Evolutionary conservation across 2,888 invertebrate genomes (phyloP).

Genomic region (Odontocolon sp.): DNA sequence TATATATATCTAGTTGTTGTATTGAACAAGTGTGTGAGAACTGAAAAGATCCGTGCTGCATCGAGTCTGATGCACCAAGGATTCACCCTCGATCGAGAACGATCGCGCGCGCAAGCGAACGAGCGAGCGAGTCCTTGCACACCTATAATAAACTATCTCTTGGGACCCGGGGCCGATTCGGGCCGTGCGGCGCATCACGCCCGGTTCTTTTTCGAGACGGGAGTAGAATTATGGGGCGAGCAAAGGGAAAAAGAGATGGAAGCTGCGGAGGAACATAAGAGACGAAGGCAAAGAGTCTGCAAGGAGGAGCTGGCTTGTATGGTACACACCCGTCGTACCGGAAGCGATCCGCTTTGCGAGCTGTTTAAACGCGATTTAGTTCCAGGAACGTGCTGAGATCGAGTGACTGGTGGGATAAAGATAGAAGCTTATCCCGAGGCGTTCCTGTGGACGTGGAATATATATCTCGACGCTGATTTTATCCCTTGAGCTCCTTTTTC

Average conservation of each 20-base stretch:
- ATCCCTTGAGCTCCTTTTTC: conserved; percentile 50
- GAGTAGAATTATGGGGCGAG: conserved; percentile 57
- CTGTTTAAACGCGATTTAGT: conserved; percentile 60
- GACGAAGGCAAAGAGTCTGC: neutral
- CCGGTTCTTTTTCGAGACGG: conserved; percentile 41
- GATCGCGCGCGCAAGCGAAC: conserved; percentile 8
- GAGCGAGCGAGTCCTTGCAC: conserved; percentile 15
- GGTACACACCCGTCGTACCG: conserved; percentile 48
- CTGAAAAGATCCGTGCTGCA: too few relatives aligned
- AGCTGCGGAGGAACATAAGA: neutral
- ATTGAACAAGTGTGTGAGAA: conserved; percentile 15
- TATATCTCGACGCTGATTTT: conserved; percentile 58
- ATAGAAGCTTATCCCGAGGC: conserved; percentile 31
- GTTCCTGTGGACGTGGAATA: conserved; percentile 45
- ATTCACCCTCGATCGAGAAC: conserved; percentile 47
- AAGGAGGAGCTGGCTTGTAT: conserved; percentile 3
- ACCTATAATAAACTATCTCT: conserved; percentile 57
- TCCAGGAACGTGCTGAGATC: conserved; percentile 51
- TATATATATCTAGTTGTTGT: conserved; percentile 12
- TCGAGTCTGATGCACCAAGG: conserved; percentile 39
- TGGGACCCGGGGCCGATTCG: conserved; percentile 57
- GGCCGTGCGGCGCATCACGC: conserved; percentile 52
- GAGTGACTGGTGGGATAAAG: conserved; percentile 4
- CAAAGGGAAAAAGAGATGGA: conserved; percentile 1
- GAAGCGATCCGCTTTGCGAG: conserved; percentile 57